Evolutionary conservation across 2,888 invertebrate species (phyloP), one percentile per base, ranked within the genome.

Genomic region (Mythimna albipuncta): DNA sequence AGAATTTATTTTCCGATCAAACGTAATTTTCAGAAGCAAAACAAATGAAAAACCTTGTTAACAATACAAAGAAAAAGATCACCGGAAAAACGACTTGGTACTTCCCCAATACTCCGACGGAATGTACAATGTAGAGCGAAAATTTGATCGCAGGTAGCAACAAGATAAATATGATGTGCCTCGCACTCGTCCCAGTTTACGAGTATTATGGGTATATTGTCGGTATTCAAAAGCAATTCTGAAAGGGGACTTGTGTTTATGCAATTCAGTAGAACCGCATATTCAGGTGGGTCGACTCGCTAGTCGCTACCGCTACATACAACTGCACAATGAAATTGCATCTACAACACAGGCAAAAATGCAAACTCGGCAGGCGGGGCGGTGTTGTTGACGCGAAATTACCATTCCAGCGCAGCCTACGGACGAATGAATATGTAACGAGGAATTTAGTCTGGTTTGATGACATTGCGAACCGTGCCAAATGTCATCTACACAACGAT

Each of bases 361-460:
- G 93, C 93, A 94, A 93, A 93, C 91, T 89, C 87, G 84, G 89
- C 90, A 81, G 85, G 88, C 88, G 87, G 88, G 90, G 90, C 88
- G 85, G 89, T 89, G 93, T 91, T 93, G 95, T 93, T 93, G 94
- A 94, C 92, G 91, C 89, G 90, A 91, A 93, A 95, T 95, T 95
- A 94, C 92, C 94, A 95, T 95, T 94, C 91, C 92, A 86, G 89
- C 89, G 87, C 92, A 88, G 92, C 92, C 94, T 91, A 92, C 92
- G 90, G 91, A 89, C 91, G 91, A 91, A 94, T 95, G 93, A 94
- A 95, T 95, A 94, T 95, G 93, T 94, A 94, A 93, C 91, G 87
- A 87, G 89, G 90, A 91, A 92, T 93, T 91, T 90, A 89, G 91
- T 90, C 89, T 89, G 91, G 88, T 91, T 91, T 91, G 90, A 93